Conservation (phyloP, 2,113 vertebrate genomes). For the Gambusia affinis region DNA sequence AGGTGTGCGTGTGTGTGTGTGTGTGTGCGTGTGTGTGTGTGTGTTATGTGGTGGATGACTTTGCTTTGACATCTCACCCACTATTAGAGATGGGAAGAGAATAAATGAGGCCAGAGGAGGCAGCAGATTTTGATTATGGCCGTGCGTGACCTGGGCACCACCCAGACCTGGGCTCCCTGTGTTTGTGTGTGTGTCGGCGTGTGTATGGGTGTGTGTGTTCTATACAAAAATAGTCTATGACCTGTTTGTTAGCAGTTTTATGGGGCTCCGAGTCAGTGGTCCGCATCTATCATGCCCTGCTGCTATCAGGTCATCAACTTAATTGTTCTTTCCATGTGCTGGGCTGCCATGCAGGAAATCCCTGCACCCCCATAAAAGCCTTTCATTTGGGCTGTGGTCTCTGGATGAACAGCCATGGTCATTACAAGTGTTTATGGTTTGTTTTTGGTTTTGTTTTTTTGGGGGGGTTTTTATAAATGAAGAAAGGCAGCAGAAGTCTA, state of each 20-base stretch:
- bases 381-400: conserved; percentile 34
- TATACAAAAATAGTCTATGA: conserved; percentile 59
- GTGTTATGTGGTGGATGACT: conserved; percentile 20
- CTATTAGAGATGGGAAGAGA: conserved; percentile 33
- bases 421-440: conserved; percentile 12
- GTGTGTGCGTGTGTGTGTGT: neutral
- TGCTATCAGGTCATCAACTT: conserved; percentile 53
- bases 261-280: conserved; percentile 33
- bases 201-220: conserved; percentile 4
- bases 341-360: conserved; percentile 39
- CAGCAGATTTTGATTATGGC: conserved; percentile 64
- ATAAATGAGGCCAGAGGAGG: conserved; percentile 55
- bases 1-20: conserved; percentile 1
- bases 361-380: conserved; percentile 49
- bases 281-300: conserved; percentile 49
- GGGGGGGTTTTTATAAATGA: neutral
- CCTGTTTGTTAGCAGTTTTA: conserved; percentile 52
- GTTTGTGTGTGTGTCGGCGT: neutral
- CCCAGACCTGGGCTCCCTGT: conserved; percentile 45
- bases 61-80: conserved; percentile 55
- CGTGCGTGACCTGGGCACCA: conserved; percentile 45
- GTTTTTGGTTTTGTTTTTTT: neutral
- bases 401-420: conserved; percentile 16
- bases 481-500: neutral
- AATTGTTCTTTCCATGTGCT: conserved; percentile 56